phyloP scores from a whole-genome alignment of 2,888 invertebrate genomes.

The Masnerella sp. region DNA sequence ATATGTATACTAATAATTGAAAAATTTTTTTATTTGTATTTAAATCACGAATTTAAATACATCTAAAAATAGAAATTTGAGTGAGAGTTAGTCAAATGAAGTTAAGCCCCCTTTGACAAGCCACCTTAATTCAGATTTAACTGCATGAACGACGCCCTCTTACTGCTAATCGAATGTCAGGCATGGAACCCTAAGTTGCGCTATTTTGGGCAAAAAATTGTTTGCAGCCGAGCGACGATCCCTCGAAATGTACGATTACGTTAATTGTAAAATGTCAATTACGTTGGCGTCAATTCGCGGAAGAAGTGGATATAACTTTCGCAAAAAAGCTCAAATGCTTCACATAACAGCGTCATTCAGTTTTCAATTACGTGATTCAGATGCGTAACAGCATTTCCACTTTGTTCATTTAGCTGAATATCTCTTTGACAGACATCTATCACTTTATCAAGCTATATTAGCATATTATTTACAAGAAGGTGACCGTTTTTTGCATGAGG shows the following conservation, averaged over 20 bases:
- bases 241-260: slow-evolving; percentile 8
- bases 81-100: no score
- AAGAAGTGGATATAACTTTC: slow-evolving; percentile 17
- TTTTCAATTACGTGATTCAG: slow-evolving; percentile 49
- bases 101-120: no score
- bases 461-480: slow-evolving; percentile 18
- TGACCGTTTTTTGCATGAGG: no score
- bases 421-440: slow-evolving; percentile 27
- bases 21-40: no score
- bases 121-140: no score
- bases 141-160: no score
- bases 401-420: slow-evolving; percentile 36
- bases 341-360: slow-evolving; percentile 41
- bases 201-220: slow-evolving; percentile 8
- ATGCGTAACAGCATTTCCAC: slow-evolving; percentile 45
- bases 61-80: no score
- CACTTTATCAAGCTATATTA: slow-evolving; percentile 20
- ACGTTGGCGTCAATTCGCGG: slow-evolving; percentile 25
- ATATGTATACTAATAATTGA: no score
- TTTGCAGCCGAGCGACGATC: not conserved
- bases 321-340: slow-evolving; percentile 15
- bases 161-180: no score
- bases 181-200: not conserved
- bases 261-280: slow-evolving; percentile 43
- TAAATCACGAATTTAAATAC: no score